Evolutionary conservation across 2,113 vertebrate genomes (phyloP).

Genomic region (Pomatostomus ruficeps): DNA sequence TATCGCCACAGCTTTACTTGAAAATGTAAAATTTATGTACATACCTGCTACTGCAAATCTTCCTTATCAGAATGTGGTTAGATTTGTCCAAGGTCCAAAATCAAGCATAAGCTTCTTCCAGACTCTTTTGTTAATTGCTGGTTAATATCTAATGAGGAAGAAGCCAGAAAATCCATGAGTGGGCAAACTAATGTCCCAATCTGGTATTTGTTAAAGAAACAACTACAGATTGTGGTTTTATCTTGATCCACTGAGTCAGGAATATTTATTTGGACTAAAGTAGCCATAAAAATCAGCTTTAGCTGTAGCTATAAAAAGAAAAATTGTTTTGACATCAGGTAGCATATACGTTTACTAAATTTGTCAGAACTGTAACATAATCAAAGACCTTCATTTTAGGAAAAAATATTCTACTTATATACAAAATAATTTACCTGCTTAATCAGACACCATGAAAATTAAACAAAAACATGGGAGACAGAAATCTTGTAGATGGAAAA

Average conservation of each 20-base stretch:
- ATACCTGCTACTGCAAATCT: background rate
- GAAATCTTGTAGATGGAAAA: background rate
- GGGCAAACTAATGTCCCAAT: background rate
- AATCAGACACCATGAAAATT: background rate
- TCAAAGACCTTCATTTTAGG: background rate
- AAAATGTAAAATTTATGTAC: background rate
- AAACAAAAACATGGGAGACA: background rate
- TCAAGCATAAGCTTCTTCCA: background rate
- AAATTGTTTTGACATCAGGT: background rate
- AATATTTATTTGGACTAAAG: slow-evolving; percentile 3
- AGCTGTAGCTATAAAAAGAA: background rate
- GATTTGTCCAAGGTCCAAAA: background rate
- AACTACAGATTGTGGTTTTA: slow-evolving; percentile 4
- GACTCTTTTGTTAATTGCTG: background rate
- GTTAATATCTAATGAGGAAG: background rate
- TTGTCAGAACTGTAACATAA: background rate
- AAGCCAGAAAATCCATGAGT: background rate
- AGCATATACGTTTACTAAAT: background rate
- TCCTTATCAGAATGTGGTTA: background rate
- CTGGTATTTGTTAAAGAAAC: background rate
- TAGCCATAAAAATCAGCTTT: background rate
- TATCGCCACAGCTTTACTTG: background rate
- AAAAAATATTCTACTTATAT: background rate
- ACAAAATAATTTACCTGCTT: background rate
- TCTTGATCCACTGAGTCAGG: background rate